Conservation (phyloP, 2,113 vertebrate species). For the Puntigrus tetrazona region DNA sequence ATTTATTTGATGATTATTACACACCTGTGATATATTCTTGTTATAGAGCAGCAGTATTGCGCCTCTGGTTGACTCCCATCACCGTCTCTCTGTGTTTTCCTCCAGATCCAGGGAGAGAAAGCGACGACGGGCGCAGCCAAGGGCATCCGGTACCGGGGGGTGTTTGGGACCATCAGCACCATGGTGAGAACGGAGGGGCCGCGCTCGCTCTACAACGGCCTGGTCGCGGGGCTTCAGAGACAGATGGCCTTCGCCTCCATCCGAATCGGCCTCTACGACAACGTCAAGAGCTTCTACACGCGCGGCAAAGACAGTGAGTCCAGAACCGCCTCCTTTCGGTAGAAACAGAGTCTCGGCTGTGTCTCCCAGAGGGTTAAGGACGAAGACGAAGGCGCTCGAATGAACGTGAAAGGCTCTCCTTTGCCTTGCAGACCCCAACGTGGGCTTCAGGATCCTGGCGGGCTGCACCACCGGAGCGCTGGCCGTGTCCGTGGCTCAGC, state of each 20-base stretch:
- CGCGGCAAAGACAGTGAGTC: conserved; percentile 77
- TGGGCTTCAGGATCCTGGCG: conserved; percentile 77
- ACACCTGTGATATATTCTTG: not conserved
- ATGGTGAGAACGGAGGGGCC: conserved; percentile 82
- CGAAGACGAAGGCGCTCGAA: no score
- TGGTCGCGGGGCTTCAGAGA: conserved; percentile 83
- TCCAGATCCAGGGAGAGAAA: conserved; percentile 84
- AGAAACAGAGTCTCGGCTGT: not conserved
- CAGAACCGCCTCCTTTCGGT: no score
- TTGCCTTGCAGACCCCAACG: conserved; percentile 61
- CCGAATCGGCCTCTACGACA: conserved; percentile 85
- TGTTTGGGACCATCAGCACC: conserved; percentile 83
- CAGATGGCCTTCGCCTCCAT: conserved; percentile 85
- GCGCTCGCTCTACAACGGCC: conserved; percentile 80
- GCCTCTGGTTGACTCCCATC: not conserved
- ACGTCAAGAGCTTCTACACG: conserved; percentile 78
- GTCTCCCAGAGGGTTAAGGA: not conserved
- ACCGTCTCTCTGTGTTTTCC: not conserved
- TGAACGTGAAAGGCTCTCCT: not conserved
- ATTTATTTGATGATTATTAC: not conserved
- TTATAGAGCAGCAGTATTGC: not conserved
- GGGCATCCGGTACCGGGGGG: conserved; percentile 78
- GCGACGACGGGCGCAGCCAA: conserved; percentile 53
- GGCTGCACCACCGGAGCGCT: conserved; percentile 83
- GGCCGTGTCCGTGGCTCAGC: conserved; percentile 82